Evolutionary conservation across 2,797 vertebrate genomes (phyloP).

Genomic region (Sarcoramphus papa): DNA sequence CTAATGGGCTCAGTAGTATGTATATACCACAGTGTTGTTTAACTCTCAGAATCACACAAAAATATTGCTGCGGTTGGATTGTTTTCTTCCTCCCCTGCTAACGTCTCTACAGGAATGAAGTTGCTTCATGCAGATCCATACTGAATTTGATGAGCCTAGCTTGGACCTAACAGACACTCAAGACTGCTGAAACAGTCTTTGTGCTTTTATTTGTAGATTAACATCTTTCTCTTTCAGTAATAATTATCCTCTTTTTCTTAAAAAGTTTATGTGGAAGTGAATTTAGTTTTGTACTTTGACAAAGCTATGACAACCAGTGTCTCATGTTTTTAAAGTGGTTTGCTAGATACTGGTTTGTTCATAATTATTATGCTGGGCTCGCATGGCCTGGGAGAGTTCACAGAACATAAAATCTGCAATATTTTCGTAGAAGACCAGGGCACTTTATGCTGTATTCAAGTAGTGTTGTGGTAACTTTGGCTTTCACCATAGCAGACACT

Average conservation of each 20-base stretch:
- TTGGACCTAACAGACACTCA: not conserved
- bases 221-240: not conserved
- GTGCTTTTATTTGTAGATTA: not conserved
- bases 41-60: not conserved
- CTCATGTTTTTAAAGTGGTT: not conserved
- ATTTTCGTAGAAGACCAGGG: not conserved
- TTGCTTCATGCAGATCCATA: not conserved
- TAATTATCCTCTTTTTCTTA: not conserved
- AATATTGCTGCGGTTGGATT: not conserved
- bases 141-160: not conserved
- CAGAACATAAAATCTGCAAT: not conserved
- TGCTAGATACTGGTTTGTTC: not conserved
- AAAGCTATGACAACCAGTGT: accelerated
- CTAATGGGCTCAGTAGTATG: not conserved
- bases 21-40: not conserved
- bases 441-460: not conserved
- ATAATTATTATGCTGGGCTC: not conserved
- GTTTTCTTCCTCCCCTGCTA: not conserved
- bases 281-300: not conserved
- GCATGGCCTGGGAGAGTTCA: not conserved
- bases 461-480: not conserved
- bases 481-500: not conserved
- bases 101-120: not conserved
- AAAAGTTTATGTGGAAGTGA: not conserved
- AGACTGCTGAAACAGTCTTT: not conserved